These are phyloP conservation scores for Philereme transversata DNA, from an alignment of 2,888 invertebrate species.

Conservation along the genomic window DNA sequence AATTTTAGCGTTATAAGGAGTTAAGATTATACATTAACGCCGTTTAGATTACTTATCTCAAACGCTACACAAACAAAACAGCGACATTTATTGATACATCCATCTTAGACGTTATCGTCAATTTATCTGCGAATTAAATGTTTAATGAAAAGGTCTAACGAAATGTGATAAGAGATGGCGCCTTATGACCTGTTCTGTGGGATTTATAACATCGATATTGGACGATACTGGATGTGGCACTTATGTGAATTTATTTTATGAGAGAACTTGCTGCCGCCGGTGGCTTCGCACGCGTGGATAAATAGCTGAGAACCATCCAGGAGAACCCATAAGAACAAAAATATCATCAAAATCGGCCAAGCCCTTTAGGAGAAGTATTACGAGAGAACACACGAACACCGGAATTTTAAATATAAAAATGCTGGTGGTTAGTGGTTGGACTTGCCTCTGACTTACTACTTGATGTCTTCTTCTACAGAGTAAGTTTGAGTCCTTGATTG, in stretches of 20 bases:
- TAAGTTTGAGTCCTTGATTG: too few relatives aligned
- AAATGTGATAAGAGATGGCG: constrained; percentile 13
- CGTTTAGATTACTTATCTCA: constrained; percentile 15
- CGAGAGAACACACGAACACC: too few relatives aligned
- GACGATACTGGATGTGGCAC: constrained; percentile 10
- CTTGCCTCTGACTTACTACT: too few relatives aligned
- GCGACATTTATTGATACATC: constrained; percentile 15
- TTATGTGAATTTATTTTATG: background rate
- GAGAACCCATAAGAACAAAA: too few relatives aligned
- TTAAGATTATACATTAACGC: background rate
- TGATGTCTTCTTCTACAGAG: too few relatives aligned
- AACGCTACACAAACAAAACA: constrained; percentile 19
- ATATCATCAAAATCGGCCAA: too few relatives aligned
- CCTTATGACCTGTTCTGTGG: constrained; percentile 4
- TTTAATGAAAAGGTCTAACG: constrained; percentile 21
- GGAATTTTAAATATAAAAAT: too few relatives aligned
- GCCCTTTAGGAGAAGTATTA: too few relatives aligned
- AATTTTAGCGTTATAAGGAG: background rate
- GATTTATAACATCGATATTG: background rate
- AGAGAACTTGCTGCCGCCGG: background rate
- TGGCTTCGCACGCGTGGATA: too few relatives aligned
- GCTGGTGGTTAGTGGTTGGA: too few relatives aligned
- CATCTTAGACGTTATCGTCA: constrained; percentile 11
- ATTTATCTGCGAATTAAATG: constrained; percentile 34
- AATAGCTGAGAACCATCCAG: too few relatives aligned